Percentiles rank a stretch among this genome's conserved stretches.
These are phyloP conservation scores for Phymanthus crucifer DNA, from an alignment of 92 coral and sea anemone genomes.

Conservation along the genomic window DNA sequence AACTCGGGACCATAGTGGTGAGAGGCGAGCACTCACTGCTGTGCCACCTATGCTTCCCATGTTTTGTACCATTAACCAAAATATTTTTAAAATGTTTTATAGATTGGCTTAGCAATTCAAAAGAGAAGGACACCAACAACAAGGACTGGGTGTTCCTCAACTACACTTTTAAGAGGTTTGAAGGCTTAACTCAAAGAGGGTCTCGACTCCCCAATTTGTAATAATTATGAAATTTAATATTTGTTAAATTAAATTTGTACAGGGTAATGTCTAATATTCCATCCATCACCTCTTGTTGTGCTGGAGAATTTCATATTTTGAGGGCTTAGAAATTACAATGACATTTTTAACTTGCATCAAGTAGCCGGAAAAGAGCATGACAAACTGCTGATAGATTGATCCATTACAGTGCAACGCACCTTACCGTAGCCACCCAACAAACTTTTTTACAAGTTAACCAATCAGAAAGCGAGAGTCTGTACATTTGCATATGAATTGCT, in stretches of 20 bases:
- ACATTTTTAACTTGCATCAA: not conserved
- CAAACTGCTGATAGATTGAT: not conserved
- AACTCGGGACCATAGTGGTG: too few relatives aligned
- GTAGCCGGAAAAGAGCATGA: not conserved
- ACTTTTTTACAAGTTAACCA: too few relatives aligned
- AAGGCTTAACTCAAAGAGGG: conserved; percentile 96
- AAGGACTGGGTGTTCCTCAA: conserved; percentile 99
- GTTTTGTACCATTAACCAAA: not conserved
- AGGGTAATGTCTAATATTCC: not conserved
- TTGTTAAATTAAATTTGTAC: conserved; percentile 35
- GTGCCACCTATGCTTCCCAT: too few relatives aligned
- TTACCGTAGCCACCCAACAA: too few relatives aligned
- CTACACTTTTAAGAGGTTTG: conserved; percentile 96
- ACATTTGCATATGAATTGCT: too few relatives aligned
- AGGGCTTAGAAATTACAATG: not conserved
- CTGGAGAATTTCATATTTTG: not conserved
- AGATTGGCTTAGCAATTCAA: conserved; percentile 76
- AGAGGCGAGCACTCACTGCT: too few relatives aligned
- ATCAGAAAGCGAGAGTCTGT: too few relatives aligned
- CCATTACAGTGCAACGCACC: too few relatives aligned
- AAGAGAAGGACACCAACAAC: conserved; percentile 60
- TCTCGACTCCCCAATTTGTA: conserved; percentile 72
- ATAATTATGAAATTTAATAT: conserved; percentile 12
- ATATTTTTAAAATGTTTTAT: not conserved
- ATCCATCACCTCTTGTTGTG: conserved; percentile 4